Evolutionary conservation across 1,140 invertebrate genomes (phyloP).

Genomic region (Euwallacea fornicatus): DNA sequence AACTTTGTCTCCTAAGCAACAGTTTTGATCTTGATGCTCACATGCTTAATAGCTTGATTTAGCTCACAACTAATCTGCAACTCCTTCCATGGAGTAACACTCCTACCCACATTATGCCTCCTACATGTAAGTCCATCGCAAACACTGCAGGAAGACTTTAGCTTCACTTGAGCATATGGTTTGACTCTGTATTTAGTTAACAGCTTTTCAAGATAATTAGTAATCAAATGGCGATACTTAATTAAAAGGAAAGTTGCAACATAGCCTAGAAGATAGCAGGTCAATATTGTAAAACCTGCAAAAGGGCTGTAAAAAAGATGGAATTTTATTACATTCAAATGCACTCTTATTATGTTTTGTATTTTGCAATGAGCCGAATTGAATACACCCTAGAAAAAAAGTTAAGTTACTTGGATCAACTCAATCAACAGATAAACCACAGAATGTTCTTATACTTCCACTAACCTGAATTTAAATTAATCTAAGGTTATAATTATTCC

Average conservation of each 20-base stretch:
- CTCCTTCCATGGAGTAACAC: slow-evolving; percentile 64
- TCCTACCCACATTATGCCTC: slow-evolving; percentile 56
- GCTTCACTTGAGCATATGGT: slow-evolving; percentile 35
- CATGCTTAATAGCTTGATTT: slow-evolving; percentile 70
- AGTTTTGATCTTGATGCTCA: slow-evolving; percentile 50
- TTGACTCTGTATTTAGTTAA: slow-evolving; percentile 42
- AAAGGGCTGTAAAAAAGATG: slow-evolving; percentile 55
- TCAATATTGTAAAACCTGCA: slow-evolving; percentile 35
- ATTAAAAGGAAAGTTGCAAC: slow-evolving; percentile 38
- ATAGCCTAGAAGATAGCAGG: slow-evolving; percentile 41
- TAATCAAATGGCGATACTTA: slow-evolving; percentile 37
- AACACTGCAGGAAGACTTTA: slow-evolving; percentile 47
- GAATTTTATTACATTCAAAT: no score
- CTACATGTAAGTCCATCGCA: slow-evolving; percentile 53
- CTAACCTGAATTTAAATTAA: no score
- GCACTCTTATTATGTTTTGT: no score
- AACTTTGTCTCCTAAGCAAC: slow-evolving; percentile 8
- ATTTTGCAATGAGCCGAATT: no score
- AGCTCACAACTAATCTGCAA: slow-evolving; percentile 65
- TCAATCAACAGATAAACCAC: no score
- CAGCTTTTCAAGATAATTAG: slow-evolving; percentile 41
- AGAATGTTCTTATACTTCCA: no score
- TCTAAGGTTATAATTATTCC: no score
- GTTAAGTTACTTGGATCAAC: no score
- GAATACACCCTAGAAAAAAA: no score